phyloP scores from a whole-genome alignment of 1,140 invertebrate genomes.

The Brachionus rubens region DNA sequence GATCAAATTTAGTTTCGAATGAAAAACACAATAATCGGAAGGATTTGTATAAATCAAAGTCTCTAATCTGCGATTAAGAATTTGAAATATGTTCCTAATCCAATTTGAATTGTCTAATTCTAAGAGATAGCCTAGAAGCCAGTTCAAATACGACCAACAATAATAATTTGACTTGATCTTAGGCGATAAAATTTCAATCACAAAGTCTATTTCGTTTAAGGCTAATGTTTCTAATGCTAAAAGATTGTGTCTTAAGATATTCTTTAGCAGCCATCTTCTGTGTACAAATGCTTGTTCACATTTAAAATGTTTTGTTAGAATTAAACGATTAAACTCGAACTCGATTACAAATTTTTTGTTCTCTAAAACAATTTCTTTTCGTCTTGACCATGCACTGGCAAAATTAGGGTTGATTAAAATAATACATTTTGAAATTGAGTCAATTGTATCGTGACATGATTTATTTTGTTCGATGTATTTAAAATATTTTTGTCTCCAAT shows the following conservation, averaged over 20 bases:
- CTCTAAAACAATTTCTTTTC: not conserved
- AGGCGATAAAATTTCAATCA: not conserved
- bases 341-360: not conserved
- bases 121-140: not conserved
- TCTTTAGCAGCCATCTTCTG: conserved; percentile 3
- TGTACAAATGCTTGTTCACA: conserved; percentile 43
- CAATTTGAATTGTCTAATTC: not conserved
- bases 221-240: not conserved
- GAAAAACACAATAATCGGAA: conserved; percentile 26
- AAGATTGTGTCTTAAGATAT: not conserved
- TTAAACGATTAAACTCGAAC: conserved; percentile 20
- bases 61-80: not conserved
- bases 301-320: conserved; percentile 24
- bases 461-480: not conserved
- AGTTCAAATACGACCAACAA: conserved; percentile 44
- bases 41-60: conserved; percentile 19
- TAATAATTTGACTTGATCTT: conserved; percentile 44
- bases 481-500: conserved; percentile 9
- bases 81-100: not conserved
- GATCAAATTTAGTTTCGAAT: conserved; percentile 11
- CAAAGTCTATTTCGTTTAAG: not conserved
- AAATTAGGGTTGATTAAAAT: conserved; percentile 33
- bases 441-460: not conserved
- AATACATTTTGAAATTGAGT: not conserved
- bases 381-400: conserved; percentile 24